Evolutionary conservation across 2,888 invertebrate species (phyloP).

Genomic region (Mesorhabditis spiculigera): DNA sequence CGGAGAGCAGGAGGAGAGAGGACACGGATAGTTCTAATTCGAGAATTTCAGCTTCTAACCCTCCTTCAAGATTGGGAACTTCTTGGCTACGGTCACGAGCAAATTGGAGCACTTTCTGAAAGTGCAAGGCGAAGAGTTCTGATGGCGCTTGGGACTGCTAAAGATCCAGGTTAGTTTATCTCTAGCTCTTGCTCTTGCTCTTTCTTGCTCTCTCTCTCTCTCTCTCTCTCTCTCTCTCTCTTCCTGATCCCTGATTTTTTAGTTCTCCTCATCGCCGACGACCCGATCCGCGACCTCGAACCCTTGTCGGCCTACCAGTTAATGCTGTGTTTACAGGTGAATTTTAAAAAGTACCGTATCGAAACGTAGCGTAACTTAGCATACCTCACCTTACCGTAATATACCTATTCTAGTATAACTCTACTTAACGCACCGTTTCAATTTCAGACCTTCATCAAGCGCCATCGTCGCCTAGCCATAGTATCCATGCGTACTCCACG

Average conservation of each 20-base stretch:
- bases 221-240: too few species aligned
- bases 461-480: constrained; percentile 83
- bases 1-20: too few species aligned
- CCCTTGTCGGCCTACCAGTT: constrained; percentile 90
- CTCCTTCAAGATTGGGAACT: constrained; percentile 88
- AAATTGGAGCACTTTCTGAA: constrained; percentile 77
- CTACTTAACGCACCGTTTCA: not conserved
- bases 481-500: constrained; percentile 88
- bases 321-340: constrained; percentile 74
- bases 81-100: constrained; percentile 77
- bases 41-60: constrained; percentile 64
- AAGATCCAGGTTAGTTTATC: constrained; percentile 77
- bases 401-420: too few species aligned
- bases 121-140: constrained; percentile 85
- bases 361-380: not conserved
- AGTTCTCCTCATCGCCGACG: constrained; percentile 67
- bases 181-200: too few species aligned
- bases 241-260: constrained; percentile 15
- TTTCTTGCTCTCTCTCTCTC: too few species aligned
- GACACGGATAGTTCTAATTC: not conserved
- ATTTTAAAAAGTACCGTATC: too few species aligned
- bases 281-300: constrained; percentile 89
- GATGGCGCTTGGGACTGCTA: constrained; percentile 84
- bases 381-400: not conserved
- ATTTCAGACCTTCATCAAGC: constrained; percentile 75